Conservation (phyloP, 1,140 invertebrate genomes). For the Hycleus cichorii region DNA sequence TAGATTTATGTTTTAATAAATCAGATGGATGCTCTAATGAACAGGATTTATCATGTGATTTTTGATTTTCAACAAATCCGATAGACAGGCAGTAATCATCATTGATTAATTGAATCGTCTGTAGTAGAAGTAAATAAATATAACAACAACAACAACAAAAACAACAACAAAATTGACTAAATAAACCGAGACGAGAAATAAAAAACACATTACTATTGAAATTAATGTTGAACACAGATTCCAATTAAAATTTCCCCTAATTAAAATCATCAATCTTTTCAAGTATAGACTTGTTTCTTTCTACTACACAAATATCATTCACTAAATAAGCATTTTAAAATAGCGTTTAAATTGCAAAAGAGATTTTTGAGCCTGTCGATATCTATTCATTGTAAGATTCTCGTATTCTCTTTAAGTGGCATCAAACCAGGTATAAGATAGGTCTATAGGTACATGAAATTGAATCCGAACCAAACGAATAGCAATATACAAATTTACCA, state of each 20-base stretch:
- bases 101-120: too few relatives aligned
- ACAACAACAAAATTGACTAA: too few relatives aligned
- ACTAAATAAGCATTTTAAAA: not conserved
- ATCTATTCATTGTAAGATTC: conserved; percentile 11
- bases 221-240: conserved; percentile 15
- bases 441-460: conserved; percentile 15
- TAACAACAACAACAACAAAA: too few relatives aligned
- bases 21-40: too few relatives aligned
- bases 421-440: not conserved
- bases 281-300: too few relatives aligned
- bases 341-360: conserved; percentile 6
- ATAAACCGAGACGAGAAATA: too few relatives aligned
- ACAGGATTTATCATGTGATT: too few relatives aligned
- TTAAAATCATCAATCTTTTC: conserved; percentile 17
- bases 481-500: conserved; percentile 19
- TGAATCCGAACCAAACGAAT: conserved; percentile 15
- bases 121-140: too few relatives aligned
- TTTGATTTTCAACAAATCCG: too few relatives aligned
- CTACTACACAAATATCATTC: too few relatives aligned
- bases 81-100: too few relatives aligned
- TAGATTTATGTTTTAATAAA: too few relatives aligned
- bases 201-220: conserved; percentile 12
- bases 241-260: conserved; percentile 15
- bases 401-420: conserved; percentile 14
- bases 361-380: conserved; percentile 7